phyloP scores from a whole-genome alignment of 2,797 vertebrate genomes.

The Rhinogobio ventralis region DNA sequence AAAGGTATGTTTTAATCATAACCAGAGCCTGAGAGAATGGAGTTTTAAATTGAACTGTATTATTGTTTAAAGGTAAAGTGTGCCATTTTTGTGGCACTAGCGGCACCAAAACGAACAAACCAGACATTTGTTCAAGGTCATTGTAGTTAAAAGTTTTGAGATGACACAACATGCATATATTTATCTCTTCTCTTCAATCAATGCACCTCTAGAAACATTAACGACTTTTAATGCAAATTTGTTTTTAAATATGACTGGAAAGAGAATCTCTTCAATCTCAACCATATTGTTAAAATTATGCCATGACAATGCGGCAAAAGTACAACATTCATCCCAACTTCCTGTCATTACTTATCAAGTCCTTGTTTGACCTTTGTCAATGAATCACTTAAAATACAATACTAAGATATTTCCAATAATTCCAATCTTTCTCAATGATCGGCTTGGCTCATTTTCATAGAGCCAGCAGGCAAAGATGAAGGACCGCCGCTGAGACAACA shows the following conservation, averaged over 20 bases:
- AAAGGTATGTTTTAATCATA: constrained; percentile 20
- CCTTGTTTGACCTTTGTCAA: constrained; percentile 4
- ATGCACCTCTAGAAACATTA: not conserved
- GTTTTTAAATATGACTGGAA: not conserved
- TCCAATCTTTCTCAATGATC: not conserved
- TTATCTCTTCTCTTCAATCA: not conserved
- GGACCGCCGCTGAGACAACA: not conserved
- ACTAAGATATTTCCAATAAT: constrained; percentile 7
- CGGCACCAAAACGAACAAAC: not conserved
- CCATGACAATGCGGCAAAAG: not conserved
- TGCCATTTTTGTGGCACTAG: not conserved
- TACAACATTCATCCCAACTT: constrained; percentile 3
- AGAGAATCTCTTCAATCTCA: not conserved
- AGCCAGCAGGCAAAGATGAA: constrained; percentile 1
- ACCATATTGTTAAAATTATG: not conserved
- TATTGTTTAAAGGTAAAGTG: not conserved
- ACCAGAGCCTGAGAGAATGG: not conserved
- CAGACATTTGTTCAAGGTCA: not conserved
- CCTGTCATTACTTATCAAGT: not conserved
- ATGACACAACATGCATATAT: not conserved
- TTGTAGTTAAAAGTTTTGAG: not conserved
- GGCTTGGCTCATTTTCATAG: not conserved
- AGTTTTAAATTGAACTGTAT: not conserved
- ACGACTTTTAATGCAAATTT: not conserved
- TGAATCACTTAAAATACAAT: constrained; percentile 14